Evolutionary conservation across 2,113 vertebrate species (phyloP).

Genomic region (Columba livia): DNA sequence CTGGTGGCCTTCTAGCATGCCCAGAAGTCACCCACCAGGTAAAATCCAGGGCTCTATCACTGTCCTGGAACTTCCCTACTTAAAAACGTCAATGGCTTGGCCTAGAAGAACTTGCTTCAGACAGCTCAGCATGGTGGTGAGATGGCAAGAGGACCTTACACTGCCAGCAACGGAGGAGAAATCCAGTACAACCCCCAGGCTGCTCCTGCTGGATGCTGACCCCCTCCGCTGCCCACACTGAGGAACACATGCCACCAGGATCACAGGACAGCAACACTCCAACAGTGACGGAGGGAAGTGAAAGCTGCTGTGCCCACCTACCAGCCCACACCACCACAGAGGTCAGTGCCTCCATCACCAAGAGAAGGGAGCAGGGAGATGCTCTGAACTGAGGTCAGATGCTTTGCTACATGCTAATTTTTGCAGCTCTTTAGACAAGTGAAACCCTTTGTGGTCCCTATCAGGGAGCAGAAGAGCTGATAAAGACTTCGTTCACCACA

Average conservation of each 20-base stretch:
- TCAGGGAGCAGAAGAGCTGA: slow-evolving; percentile 32
- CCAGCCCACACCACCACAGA: background rate
- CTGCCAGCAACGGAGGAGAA: background rate
- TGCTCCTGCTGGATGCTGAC: background rate
- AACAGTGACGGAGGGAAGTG: background rate
- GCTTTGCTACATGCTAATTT: slow-evolving; percentile 1
- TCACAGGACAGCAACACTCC: background rate
- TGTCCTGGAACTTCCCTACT: background rate
- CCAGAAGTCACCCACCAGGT: background rate
- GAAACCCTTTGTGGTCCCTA: slow-evolving; percentile 11
- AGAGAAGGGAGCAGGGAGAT: background rate
- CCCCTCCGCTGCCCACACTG: background rate
- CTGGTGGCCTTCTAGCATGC: background rate
- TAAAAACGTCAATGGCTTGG: background rate
- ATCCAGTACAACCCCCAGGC: background rate
- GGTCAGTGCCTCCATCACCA: background rate
- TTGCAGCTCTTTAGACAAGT: slow-evolving; percentile 26
- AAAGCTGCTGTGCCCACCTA: fast-evolving
- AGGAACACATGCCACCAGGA: background rate
- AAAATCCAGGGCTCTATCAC: background rate
- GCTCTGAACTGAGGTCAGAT: background rate
- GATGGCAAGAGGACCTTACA: background rate
- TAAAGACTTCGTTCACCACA: slow-evolving; percentile 11
- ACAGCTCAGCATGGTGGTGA: background rate
- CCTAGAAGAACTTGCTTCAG: background rate